Percentiles rank a stretch among this genome's conserved stretches.
Evolutionary conservation across 1,140 invertebrate species (phyloP).

Genomic region (Panagrolaimus sp.): DNA sequence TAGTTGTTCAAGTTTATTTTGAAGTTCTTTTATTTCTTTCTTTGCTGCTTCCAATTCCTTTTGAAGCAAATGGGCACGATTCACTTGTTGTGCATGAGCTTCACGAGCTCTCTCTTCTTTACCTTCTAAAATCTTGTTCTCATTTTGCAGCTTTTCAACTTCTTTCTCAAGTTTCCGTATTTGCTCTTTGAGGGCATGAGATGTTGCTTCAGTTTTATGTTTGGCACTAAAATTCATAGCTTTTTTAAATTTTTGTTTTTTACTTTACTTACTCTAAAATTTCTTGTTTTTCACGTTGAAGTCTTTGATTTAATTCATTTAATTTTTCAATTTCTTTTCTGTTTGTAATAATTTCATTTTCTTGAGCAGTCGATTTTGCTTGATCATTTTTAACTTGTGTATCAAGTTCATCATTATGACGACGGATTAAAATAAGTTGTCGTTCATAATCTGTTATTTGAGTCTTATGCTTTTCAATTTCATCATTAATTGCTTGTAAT

Average conservation of each 20-base stretch:
- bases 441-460: conserved; percentile 50
- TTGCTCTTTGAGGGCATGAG: conserved; percentile 46
- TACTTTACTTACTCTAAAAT: conserved; percentile 38
- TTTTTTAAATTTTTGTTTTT: neutral
- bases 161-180: conserved; percentile 56
- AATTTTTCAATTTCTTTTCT: conserved; percentile 50
- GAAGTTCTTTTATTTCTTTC: conserved; percentile 39
- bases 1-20: conserved; percentile 40
- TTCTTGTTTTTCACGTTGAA: conserved; percentile 54
- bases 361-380: conserved; percentile 43
- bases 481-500: conserved; percentile 33
- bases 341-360: conserved; percentile 48
- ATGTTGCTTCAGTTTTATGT: conserved; percentile 48
- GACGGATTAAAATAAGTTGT: conserved; percentile 49
- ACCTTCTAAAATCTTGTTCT: conserved; percentile 36
- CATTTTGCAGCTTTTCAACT: conserved; percentile 51
- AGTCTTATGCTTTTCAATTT: conserved; percentile 50
- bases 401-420: conserved; percentile 57
- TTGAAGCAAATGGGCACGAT: conserved; percentile 40
- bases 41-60: conserved; percentile 51
- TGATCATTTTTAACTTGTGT: conserved; percentile 53
- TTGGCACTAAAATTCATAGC: conserved; percentile 48
- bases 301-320: conserved; percentile 51
- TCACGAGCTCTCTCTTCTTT: conserved; percentile 46
- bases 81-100: conserved; percentile 42